Percentiles rank a stretch among this genome's conserved stretches.
phyloP scores from a whole-genome alignment of 1,140 invertebrate genomes.

The Gryon sp. region DNA sequence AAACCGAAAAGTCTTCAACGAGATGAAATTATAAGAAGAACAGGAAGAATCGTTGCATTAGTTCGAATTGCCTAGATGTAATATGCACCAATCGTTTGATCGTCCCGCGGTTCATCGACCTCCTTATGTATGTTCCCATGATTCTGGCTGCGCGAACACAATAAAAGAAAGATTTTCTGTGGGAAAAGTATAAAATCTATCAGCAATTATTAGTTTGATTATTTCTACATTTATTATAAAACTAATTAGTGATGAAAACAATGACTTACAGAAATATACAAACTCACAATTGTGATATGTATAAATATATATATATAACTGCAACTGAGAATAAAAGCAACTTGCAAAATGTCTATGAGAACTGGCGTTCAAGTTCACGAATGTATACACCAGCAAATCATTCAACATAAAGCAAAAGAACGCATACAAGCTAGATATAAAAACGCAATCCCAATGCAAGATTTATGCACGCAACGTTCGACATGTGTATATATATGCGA shows the following conservation, averaged over 20 bases:
- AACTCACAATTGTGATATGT: background rate
- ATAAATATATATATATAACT: background rate
- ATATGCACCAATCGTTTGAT: conserved; percentile 35
- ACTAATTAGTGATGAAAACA: conserved; percentile 15
- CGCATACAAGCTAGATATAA: conserved; percentile 1
- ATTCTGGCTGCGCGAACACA: conserved; percentile 3
- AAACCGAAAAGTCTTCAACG: too few relatives aligned
- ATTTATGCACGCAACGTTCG: conserved; percentile 27
- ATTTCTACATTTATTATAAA: conserved; percentile 42
- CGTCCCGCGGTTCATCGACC: conserved; percentile 36
- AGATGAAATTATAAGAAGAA: too few relatives aligned
- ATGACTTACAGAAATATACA: conserved; percentile 2
- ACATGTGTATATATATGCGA: background rate
- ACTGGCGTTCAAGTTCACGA: too few relatives aligned
- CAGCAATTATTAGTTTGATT: conserved; percentile 15
- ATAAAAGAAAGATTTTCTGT: conserved; percentile 2
- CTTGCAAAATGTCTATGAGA: too few relatives aligned
- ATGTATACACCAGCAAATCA: background rate
- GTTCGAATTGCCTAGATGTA: too few relatives aligned
- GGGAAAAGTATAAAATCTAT: conserved; percentile 28
- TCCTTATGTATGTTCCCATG: conserved; percentile 44
- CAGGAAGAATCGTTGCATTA: too few relatives aligned
- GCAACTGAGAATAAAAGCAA: too few relatives aligned
- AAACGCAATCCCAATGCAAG: conserved; percentile 6
- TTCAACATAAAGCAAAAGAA: conserved; percentile 14